Evolutionary conservation across 2,888 invertebrate genomes (phyloP), one percentile per base, ranked within the genome.

Genomic region (Mimumesa dahlbomi): DNA sequence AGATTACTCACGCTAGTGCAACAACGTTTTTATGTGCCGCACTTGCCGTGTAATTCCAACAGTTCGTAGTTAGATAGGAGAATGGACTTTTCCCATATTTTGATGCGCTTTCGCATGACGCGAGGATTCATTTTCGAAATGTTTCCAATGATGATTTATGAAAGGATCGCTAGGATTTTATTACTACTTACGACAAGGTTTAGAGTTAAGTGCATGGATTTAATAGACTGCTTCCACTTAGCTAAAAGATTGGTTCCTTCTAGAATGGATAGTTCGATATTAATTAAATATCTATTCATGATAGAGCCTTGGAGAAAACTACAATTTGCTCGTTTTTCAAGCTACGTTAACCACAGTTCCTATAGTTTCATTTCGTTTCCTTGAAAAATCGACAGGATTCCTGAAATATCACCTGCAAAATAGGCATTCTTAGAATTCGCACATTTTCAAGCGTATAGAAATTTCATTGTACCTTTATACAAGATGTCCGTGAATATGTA

Each of bases 1-100:
- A 76, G 70, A 77, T 77, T 74, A 59, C 65, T 54, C 62, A 57
- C 72, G 70, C 70, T 53, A 56, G 70, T 61, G 71, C 64, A 72
- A 72, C 72, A 72, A 65, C 59, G 59, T 70, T 72, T 72, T 72
- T 70, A 72, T 65, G 52, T 22, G 56, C 52, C 38, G 61, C 70
- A 65, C 69, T 72, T 65, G 72, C 70, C 59, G 52, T 57, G 59
- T 59, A 70, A 69, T 69, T 50, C 54, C 50, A 59, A 63, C 63
- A 52, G 57, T 63, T 54, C 62, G 43, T 25, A 7, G 25, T 57
- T 69, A 18, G 36, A 38, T 38, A 40, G 31, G 38, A 49, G 31
- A 65, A 57, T 46, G 43, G 36, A 46, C 19, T 46, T 13, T 9
- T 25, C 42, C 1, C 9, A 16, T 16, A 14, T 25, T 34, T 42